These are phyloP conservation scores for Cossypha dichroa DNA, from an alignment of 2,797 vertebrate genomes.

Conservation along the genomic window DNA sequence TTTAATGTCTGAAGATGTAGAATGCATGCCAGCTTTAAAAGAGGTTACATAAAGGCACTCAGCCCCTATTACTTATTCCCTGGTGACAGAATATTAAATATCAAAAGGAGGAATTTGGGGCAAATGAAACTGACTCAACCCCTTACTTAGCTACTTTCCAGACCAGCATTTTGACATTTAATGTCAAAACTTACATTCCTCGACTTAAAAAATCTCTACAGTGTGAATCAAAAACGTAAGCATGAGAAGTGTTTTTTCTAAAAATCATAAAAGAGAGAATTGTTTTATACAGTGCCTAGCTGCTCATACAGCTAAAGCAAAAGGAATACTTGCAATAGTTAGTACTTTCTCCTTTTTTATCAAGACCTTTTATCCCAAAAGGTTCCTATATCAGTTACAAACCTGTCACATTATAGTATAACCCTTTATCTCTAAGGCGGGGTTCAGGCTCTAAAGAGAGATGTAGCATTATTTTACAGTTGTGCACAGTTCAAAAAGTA, in stretches of 20 bases:
- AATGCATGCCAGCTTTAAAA: not conserved
- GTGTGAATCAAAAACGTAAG: not conserved
- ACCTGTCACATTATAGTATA: not conserved
- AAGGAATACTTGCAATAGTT: not conserved
- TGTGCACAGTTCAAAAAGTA: not conserved
- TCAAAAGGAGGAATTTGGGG: not conserved
- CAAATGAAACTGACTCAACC: not conserved
- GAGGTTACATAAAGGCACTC: conserved; percentile 29
- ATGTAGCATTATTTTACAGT: not conserved
- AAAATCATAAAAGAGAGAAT: not conserved
- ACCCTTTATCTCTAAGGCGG: not conserved
- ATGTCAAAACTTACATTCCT: not conserved
- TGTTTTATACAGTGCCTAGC: not conserved
- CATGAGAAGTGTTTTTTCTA: not conserved
- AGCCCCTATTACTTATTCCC: not conserved
- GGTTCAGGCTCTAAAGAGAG: not conserved
- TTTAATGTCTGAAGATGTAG: not conserved
- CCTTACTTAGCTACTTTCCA: not conserved
- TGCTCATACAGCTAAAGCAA: not conserved
- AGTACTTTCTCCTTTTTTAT: not conserved
- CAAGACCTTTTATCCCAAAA: not conserved
- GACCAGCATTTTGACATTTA: not conserved
- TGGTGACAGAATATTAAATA: not conserved
- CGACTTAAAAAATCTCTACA: not conserved
- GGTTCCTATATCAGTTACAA: not conserved